Percentiles rank a stretch among this genome's conserved stretches.
Evolutionary conservation across 1,140 invertebrate species (phyloP).

Genomic region (Eueides isabella): DNA sequence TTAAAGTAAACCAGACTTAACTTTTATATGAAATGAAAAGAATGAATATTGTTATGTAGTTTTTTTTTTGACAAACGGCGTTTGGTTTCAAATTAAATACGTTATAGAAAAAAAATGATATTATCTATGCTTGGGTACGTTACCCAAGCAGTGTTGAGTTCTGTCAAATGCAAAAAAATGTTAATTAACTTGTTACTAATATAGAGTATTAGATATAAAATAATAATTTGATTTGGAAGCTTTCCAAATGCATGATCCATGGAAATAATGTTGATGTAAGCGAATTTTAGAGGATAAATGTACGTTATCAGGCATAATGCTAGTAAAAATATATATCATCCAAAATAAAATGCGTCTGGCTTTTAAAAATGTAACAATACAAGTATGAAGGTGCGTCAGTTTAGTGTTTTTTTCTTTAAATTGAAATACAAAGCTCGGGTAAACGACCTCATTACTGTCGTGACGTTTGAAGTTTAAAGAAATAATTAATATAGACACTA

Average conservation of each 20-base stretch:
- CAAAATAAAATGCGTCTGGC: not conserved
- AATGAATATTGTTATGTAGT: not conserved
- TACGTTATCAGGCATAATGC: too few relatives aligned
- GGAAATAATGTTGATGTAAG: too few relatives aligned
- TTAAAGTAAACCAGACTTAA: not conserved
- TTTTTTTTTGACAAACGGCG: too few relatives aligned
- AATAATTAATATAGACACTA: conserved; percentile 7
- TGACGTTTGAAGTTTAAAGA: not conserved
- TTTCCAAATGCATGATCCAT: too few relatives aligned
- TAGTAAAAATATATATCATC: too few relatives aligned
- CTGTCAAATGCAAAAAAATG: too few relatives aligned
- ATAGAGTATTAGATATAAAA: too few relatives aligned
- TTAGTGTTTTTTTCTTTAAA: conserved; percentile 23
- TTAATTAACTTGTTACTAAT: too few relatives aligned
- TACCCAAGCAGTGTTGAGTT: not conserved
- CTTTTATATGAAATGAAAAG: not conserved
- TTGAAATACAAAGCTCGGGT: conserved; percentile 34
- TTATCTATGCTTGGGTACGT: not conserved
- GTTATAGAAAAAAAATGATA: too few relatives aligned
- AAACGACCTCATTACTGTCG: conserved; percentile 39
- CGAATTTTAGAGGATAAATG: too few relatives aligned
- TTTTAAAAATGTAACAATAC: not conserved
- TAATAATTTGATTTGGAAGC: too few relatives aligned
- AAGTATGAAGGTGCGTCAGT: not conserved
- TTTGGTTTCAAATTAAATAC: too few relatives aligned